phyloP scores from a whole-genome alignment of 2,797 vertebrate species.

The Sciurus carolinensis region DNA sequence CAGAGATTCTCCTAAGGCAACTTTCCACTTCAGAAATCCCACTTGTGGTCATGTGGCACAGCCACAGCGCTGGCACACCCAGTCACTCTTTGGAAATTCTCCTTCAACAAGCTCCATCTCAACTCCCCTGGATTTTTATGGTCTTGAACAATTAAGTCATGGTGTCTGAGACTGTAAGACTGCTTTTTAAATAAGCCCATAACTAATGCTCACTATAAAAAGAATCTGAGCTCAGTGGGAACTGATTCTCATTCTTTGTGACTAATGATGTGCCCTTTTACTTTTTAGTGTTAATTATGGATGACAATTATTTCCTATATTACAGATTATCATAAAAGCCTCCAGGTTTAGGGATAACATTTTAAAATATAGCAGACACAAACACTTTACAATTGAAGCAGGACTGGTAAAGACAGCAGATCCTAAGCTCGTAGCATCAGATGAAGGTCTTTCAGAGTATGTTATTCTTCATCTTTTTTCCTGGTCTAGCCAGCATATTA shows the following conservation, averaged over 20 bases:
- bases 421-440: neutral
- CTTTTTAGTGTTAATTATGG: slow-evolving; percentile 31
- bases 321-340: neutral
- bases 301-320: neutral
- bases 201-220: slow-evolving; percentile 33
- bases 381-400: neutral
- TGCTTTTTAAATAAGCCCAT: slow-evolving; percentile 35
- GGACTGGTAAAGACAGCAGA: neutral
- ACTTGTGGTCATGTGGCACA: neutral
- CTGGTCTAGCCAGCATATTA: neutral
- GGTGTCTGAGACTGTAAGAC: neutral
- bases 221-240: slow-evolving; percentile 16
- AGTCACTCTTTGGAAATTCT: neutral
- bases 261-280: neutral
- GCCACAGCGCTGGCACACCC: neutral
- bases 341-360: neutral
- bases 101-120: neutral
- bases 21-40: slow-evolving; percentile 35
- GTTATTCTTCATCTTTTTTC: neutral
- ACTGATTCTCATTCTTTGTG: slow-evolving; percentile 20
- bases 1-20: slow-evolving; percentile 53
- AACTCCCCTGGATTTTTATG: slow-evolving; percentile 26
- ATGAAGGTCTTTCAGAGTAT: neutral
- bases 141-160: slow-evolving; percentile 39
- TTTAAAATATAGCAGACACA: slow-evolving; percentile 16